Base-by-base conservation (phyloP, 2,888 invertebrate species). In the Clanis bilineata region DNA sequence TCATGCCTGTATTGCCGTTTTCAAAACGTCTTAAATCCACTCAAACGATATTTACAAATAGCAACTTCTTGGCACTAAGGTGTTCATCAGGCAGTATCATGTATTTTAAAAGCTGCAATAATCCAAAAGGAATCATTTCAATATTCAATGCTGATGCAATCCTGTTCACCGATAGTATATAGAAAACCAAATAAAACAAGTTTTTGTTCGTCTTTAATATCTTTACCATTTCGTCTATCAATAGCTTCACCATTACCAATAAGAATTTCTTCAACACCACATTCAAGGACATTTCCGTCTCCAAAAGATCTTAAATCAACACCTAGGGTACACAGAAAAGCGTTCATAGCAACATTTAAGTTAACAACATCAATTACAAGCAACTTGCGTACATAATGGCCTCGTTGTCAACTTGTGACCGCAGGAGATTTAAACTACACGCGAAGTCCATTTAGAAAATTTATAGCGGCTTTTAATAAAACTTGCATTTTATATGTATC, bases 371-470 rank as follows among this genome's bases (percentile, higher is more conserved):
- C 57, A 60, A 60, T 60, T 39, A 58, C 61, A 51, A 36, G 47
- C 51, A 58, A 61, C 41, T 60, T 60, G 61, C 56, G 63, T 58
- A 54, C 57, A 61, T 60, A 57, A 61, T 59, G 57, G 58, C 55
- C 39, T 43, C 36, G 43, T 59, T 57, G 51, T 54, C 43, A 25
- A 39, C 32, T 44, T 39, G 47, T 51, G 32, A 60, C 69, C 64
- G 51, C 66, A 64, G 60, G 64, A 68, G 55, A 54, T 43, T 45
- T 60, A 56, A 60, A 68, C 67, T 68, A 69, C 73, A 72, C 67
- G 68, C 56, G 66, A 72, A 72, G 62, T 73, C 70, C 73, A 73
- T 74, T 74, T 69, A 69, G 65, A 65, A 68, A 66, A 67, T 71
- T 69, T 71, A 74, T 70, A 65, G 60, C 56, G 41, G 47, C 54